A percentile compares a stretch with the other conserved stretches of the same genome.
These are phyloP conservation scores for Procambarus clarkii DNA, from an alignment of 1,140 invertebrate genomes.

Conservation along the genomic window DNA sequence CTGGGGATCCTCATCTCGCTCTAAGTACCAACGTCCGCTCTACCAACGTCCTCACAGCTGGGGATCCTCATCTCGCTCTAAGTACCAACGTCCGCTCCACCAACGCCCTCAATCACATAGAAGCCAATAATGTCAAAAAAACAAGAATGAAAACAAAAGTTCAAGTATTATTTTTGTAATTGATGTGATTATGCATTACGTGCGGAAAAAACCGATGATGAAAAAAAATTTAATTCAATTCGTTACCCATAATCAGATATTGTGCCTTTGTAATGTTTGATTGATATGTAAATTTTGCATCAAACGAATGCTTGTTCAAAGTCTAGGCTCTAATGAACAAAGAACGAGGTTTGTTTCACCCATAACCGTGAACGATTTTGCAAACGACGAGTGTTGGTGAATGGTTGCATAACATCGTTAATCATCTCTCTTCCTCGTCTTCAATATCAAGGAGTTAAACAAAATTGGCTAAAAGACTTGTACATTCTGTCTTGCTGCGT, in stretches of 20 bases:
- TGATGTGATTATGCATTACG: not conserved
- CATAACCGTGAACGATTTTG: slow-evolving; percentile 17
- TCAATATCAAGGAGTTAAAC: no score
- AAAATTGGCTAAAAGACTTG: no score
- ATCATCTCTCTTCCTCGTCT: no score
- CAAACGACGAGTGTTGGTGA: not conserved
- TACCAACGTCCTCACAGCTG: no score
- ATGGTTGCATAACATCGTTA: no score
- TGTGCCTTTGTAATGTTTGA: slow-evolving; percentile 36
- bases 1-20: no score
- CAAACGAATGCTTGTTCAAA: slow-evolving; percentile 13
- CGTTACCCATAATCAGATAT: slow-evolving; percentile 31
- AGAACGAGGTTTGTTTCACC: slow-evolving; percentile 11
- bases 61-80: no score
- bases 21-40: no score
- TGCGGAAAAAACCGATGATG: not conserved
- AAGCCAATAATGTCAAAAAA: no score
- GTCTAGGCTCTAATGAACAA: slow-evolving; percentile 20
- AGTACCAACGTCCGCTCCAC: no score
- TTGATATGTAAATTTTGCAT: slow-evolving; percentile 46
- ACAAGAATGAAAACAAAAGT: not conserved
- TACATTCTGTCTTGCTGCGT: no score
- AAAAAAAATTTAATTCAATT: slow-evolving; percentile 26
- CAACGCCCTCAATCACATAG: no score
- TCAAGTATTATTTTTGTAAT: slow-evolving; percentile 8